phyloP scores from a whole-genome alignment of 2,113 vertebrate species.

The Lophochroa leadbeateri region DNA sequence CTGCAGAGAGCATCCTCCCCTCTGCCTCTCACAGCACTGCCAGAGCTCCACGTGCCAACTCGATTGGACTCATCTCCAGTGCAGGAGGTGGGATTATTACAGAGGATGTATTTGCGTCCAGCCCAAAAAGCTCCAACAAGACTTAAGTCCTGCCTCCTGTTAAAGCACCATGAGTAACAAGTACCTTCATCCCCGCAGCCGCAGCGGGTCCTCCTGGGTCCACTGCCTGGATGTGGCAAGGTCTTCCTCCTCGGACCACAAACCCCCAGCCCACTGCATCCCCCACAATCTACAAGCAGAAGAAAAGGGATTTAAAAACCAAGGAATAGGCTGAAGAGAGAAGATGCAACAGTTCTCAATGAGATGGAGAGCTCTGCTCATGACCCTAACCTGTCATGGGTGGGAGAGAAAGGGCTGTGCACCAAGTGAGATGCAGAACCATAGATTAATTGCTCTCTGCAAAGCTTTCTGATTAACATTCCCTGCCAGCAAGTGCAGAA shows the following conservation, averaged over 20 bases:
- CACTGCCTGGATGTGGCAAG: constrained; percentile 88
- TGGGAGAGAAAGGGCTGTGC: background rate
- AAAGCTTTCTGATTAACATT: background rate
- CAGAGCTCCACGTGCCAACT: background rate
- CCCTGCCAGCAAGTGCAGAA: background rate
- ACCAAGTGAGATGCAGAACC: background rate
- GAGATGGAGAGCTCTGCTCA: background rate
- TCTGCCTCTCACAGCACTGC: background rate
- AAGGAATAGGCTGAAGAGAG: background rate
- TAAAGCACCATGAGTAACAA: background rate
- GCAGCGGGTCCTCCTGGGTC: constrained; percentile 88
- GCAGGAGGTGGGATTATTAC: background rate
- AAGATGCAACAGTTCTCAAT: background rate
- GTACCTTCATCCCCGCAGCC: constrained; percentile 87
- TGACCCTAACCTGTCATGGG: no score
- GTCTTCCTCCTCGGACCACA: constrained; percentile 83
- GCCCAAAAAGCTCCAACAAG: background rate
- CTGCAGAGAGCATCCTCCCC: background rate
- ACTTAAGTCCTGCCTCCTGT: no score
- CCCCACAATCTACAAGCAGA: constrained; percentile 79
- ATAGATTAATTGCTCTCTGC: background rate
- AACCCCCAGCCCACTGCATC: constrained; percentile 89
- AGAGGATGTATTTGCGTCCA: background rate
- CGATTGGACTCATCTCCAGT: background rate
- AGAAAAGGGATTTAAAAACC: background rate